Base-by-base conservation (phyloP, 2,888 invertebrate species). In the Drosophila sordidula region DNA sequence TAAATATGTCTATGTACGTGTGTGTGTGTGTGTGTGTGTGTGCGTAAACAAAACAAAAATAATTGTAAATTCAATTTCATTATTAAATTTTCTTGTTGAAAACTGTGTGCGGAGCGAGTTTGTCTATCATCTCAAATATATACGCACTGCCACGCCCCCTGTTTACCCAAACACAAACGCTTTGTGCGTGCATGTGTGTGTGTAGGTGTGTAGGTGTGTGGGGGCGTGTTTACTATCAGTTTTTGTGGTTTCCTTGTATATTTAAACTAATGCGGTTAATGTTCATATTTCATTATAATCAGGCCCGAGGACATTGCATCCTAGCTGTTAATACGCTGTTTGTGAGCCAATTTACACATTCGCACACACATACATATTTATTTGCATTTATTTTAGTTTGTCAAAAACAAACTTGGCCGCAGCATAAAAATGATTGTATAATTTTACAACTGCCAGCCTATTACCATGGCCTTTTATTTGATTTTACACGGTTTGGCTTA, bases 191-290 rank as follows among this genome's bases (percentile, higher is more conserved):
- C 6, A 6, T 8, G 25, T 22, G 29, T 32, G 0, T 18, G n/a
- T n/a, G 9, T 50, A 38, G n/a, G 34, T 34, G 38, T 25, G 22
- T 55, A 14, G 47, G 39, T n/a, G 9, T 36, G 16, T 39, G 6
- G 22, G 55, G n/a, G 44, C 26, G 42, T 85, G 57, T 86, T 70
- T 71, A 67, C 80, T 66, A 51, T 51, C 57, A 63, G 55, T 64
- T 57, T 70, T 57, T 87, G 89, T 57, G 88, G 89, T 74, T 74
- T 62, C 25, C 56, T 61, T 85, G 68, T 85, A 69, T 89, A 81
- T 89, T 89, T 89, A 88, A 89, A 88, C 83, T 87, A 87, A 89
- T 89, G 83, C 89, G 83, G 89, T 84, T 89, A 89, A 87, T 89
- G 85, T 89, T 85, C 83, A 84, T 84, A 89, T 84, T 85, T 87